Base-by-base conservation (phyloP, 2,113 vertebrate species). In the Melanocharis versteri region DNA sequence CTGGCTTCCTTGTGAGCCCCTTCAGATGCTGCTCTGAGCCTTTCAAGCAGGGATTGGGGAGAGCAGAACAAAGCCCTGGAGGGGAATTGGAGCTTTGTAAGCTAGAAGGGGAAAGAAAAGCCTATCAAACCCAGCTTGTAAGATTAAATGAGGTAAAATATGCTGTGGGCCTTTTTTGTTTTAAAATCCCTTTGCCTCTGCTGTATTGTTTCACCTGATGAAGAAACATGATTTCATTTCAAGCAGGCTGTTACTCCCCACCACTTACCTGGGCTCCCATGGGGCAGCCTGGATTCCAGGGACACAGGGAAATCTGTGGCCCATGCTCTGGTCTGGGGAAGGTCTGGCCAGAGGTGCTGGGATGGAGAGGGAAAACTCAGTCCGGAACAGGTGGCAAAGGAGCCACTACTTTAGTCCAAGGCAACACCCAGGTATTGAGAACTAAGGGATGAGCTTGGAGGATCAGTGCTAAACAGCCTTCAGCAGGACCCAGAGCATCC, bases 71-170 rank as follows among this genome's bases (percentile, higher is more conserved):
- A 72, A 79, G 39, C 65, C 78, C 78, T 64, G 69, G 48, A 85
- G 61, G 7, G 7, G n/a, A 64, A 87, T 16, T 60, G 23, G 24
- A 60, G 81, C 81, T 91, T 71, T 91, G 33, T 66, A 89, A 91
- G 28, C 61, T 61, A 20, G 33, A 87, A 71, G 37, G 56, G 60
- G 56, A 72, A 69, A 96, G 69, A 73, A 95, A 95, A 93, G 57
- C 92, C 90, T 85, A 75, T 96, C 87, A 76, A 85, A 60, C 30
- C 7, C 21, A 75, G 72, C 80, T 76, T 94, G 91, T 89, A 94
- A 84, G 69, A 95, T 87, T 78, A 93, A 79, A 93, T 86, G 64
- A 92, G 69, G 86, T 66, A 90, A 90, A 94, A 92, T 73, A 78
- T 17, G 51, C 83, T 87, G 64, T 26, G 42, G 44, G 90, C 71